These are phyloP conservation scores for Aphelenchoides besseyi DNA, from an alignment of 1,140 invertebrate species.

Conservation along the genomic window DNA sequence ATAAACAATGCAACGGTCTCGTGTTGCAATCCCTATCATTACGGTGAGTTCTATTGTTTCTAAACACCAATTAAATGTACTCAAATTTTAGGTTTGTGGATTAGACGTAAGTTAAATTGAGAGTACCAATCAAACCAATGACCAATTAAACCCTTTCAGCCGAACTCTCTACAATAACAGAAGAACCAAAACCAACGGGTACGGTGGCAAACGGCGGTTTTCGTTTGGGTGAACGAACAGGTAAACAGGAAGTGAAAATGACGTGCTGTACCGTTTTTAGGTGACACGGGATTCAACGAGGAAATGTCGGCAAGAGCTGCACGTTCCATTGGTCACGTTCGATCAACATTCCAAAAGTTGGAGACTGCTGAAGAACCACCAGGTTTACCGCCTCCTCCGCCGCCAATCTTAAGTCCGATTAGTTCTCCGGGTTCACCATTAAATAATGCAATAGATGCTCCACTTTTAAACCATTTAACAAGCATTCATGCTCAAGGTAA, in stretches of 20 bases:
- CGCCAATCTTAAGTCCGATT: background rate
- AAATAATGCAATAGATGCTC: background rate
- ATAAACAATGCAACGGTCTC: conserved; percentile 63
- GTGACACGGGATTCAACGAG: conserved; percentile 41
- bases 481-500: conserved; percentile 44
- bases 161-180: conserved; percentile 46
- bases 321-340: conserved; percentile 42
- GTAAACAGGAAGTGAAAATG: conserved; percentile 20
- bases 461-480: conserved; percentile 31
- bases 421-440: background rate
- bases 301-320: conserved; percentile 36
- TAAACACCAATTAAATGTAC: background rate
- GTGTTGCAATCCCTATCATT: conserved; percentile 62
- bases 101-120: conserved; percentile 49
- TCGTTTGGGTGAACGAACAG: conserved; percentile 26
- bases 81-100: conserved; percentile 48
- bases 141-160: conserved; percentile 39
- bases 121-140: conserved; percentile 7
- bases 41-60: conserved; percentile 30
- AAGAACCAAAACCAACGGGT: conserved; percentile 49
- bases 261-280: conserved; percentile 4
- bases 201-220: conserved; percentile 49
- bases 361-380: conserved; percentile 30
- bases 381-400: conserved; percentile 23
- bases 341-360: conserved; percentile 31